phyloP scores from a whole-genome alignment of 2,888 invertebrate species.

The Heteromurus nitidus region DNA sequence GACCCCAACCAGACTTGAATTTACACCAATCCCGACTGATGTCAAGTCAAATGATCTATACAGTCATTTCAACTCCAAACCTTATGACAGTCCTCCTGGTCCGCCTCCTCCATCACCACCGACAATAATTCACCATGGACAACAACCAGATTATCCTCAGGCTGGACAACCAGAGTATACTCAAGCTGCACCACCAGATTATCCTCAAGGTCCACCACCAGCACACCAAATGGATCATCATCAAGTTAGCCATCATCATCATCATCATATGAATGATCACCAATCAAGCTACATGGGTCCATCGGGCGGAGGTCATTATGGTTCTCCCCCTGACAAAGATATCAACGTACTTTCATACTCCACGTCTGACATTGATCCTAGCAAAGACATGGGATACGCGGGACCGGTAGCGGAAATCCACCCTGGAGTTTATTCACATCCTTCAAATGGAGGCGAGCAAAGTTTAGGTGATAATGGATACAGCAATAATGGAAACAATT shows the following conservation, averaged over 20 bases:
- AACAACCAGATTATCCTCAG: background rate
- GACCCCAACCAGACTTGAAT: constrained; percentile 18
- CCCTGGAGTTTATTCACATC: constrained; percentile 37
- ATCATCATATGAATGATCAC: constrained; percentile 5
- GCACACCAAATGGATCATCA: constrained; percentile 1
- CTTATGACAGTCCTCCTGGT: constrained; percentile 9
- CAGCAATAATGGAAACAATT: background rate
- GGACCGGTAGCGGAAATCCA: constrained; percentile 49
- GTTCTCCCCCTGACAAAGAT: background rate
- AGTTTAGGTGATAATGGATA: too few species aligned
- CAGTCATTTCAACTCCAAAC: constrained; percentile 4
- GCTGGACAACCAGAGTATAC: background rate
- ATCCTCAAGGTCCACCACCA: constrained; percentile 2
- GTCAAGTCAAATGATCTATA: constrained; percentile 40
- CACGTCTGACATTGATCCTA: background rate
- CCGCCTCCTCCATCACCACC: background rate
- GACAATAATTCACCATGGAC: constrained; percentile 15
- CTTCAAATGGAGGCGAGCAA: too few species aligned
- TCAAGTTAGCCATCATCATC: constrained; percentile 4
- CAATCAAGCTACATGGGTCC: background rate
- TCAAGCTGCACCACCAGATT: background rate
- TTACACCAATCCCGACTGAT: constrained; percentile 49
- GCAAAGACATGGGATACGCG: constrained; percentile 15
- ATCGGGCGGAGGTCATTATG: background rate
- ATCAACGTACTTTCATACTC: too few species aligned